Base-by-base conservation (phyloP, 2,797 vertebrate species). In the Nyctalus aviator region DNA sequence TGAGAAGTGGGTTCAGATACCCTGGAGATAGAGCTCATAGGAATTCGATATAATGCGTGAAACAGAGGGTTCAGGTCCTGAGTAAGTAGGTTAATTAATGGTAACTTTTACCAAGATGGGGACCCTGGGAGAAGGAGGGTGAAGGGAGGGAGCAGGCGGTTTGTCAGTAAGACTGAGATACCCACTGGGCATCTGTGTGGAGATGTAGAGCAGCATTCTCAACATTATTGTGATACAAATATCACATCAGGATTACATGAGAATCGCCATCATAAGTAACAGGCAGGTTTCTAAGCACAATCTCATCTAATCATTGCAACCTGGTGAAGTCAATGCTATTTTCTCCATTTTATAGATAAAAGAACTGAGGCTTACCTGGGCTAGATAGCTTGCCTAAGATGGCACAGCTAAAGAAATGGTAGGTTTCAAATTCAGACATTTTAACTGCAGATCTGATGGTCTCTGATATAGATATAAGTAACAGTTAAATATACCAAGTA, bases 401-500 rank as follows among this genome's bases (percentile, higher is more conserved):
- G 69, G 44, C 17, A 46, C 2, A 13, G 44, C 35, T 62, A 48
- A 37, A 32, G n/a, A n/a, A 76, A 84, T 50, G 9, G 18, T 76
- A 64, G 35, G 5, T 62, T 77, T 92, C 55, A 92, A 57, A 50
- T 37, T 50, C 62, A 30, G 32, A 71, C 46, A 27, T 50, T 46
- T 91, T 68, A 55, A 85, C 44, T 82, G 35, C 46, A 84, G 77
- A 48, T 82, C 37, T 81, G 78, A 93, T 72, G 62, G 72, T 87
- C 37, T 90, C 83, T 69, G 62, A 44, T 84, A 64, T 37, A 88
- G 84, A 93, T 81, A 90, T 81, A 90, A 84, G 10, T 48, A 68
- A 66, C 6, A 8, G 46, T 90, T 90, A 92, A 77, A 77, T 62
- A 37, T 72, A 10, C 41, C 46, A 48, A 37, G 20, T 41, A 53